Conservation (phyloP, 2,113 vertebrate genomes). For the Isichthys henryi region DNA sequence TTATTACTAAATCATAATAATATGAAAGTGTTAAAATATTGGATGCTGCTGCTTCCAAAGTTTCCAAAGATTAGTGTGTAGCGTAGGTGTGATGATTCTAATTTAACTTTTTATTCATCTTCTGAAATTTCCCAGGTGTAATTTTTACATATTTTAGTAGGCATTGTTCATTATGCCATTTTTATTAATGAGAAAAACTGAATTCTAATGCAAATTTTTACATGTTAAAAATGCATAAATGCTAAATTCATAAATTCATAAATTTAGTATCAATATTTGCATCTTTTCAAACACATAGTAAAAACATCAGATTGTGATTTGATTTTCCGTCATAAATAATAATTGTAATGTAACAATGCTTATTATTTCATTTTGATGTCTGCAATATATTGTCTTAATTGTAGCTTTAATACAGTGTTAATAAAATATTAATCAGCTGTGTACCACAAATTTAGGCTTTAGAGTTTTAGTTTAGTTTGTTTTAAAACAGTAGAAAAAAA, state of each 20-base stretch:
- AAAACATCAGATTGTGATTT: not conserved
- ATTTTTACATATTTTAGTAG: not conserved
- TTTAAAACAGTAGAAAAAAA: not conserved
- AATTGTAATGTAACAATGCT: not conserved
- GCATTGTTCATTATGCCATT: not conserved
- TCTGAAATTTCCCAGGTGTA: not conserved
- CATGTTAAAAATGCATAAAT: not conserved
- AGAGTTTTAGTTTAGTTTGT: not conserved
- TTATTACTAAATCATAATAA: not conserved
- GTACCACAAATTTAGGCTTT: not conserved
- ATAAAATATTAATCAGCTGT: not conserved
- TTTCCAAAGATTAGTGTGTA: not conserved
- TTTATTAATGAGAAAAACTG: not conserved
- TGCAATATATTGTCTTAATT: not conserved
- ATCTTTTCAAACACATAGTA: not conserved
- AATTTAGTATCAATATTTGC: not conserved
- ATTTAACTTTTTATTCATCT: not conserved
- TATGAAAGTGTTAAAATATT: not conserved
- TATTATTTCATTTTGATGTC: not conserved
- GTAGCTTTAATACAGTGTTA: not conserved
- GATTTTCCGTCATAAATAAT: not conserved
- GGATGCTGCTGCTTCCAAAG: not conserved
- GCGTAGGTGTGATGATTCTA: not conserved
- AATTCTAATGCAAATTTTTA: not conserved
- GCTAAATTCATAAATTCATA: too few relatives aligned